A percentile compares a stretch with the other conserved stretches of the same genome.
Evolutionary conservation across 2,113 vertebrate genomes (phyloP).

Genomic region (Xiphophorus maculatus): DNA sequence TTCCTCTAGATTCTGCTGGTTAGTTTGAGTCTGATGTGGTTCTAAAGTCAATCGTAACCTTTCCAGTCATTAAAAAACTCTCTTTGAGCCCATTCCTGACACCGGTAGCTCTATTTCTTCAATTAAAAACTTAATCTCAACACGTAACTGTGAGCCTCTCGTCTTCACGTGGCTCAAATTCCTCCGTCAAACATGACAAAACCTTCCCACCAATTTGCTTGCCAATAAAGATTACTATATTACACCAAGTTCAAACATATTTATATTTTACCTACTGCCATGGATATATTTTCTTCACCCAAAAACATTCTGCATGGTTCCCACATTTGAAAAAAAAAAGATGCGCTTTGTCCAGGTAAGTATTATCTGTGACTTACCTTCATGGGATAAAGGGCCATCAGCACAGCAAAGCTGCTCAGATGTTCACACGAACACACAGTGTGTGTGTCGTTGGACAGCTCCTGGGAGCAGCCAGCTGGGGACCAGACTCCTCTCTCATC

Average conservation of each 20-base stretch:
- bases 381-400: slow-evolving; percentile 85
- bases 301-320: not conserved
- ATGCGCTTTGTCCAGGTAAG: not conserved
- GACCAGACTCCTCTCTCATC: slow-evolving; percentile 77
- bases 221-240: too few species aligned
- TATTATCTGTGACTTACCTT: slow-evolving; percentile 73
- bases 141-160: not conserved
- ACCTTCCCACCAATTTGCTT: not conserved
- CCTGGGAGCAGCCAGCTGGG: slow-evolving; percentile 71
- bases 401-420: slow-evolving; percentile 89
- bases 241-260: too few species aligned
- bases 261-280: not conserved
- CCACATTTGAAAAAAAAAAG: too few species aligned
- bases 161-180: not conserved
- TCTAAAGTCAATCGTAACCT: too few species aligned
- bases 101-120: not conserved
- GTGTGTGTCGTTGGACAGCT: slow-evolving; percentile 53
- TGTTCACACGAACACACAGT: slow-evolving; percentile 82
- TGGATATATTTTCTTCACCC: not conserved
- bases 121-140: not conserved
- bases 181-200: not conserved
- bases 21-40: too few species aligned
- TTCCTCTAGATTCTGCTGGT: too few species aligned
- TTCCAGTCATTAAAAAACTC: not conserved
- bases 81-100: not conserved